Evolutionary conservation across 2,113 vertebrate genomes (phyloP).

Genomic region (Onychostoma macrolepis): DNA sequence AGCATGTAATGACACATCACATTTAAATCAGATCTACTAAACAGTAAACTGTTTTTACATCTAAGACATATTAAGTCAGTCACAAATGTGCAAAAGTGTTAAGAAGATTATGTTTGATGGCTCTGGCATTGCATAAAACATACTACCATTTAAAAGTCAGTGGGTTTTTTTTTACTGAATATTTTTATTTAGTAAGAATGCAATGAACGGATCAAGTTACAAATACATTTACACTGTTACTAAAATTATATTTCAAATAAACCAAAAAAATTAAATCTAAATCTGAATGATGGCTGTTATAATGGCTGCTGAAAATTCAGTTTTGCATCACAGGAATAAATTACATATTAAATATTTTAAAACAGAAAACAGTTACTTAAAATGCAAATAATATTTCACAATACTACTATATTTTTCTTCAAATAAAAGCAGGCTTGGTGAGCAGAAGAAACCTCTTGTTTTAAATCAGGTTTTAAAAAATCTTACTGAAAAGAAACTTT

Average conservation of each 20-base stretch:
- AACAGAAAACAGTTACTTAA: not conserved
- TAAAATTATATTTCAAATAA: no score
- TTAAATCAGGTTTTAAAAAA: no score
- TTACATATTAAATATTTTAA: not conserved
- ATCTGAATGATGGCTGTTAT: not conserved
- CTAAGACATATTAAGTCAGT: not conserved
- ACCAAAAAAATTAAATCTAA: no score
- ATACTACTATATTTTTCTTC: not conserved
- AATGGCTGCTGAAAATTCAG: not conserved
- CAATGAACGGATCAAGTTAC: not conserved
- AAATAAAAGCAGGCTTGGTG: not conserved
- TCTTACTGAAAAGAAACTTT: no score
- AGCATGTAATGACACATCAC: not conserved
- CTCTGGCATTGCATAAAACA: not conserved
- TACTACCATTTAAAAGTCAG: not conserved
- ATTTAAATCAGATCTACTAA: not conserved
- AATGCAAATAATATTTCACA: not conserved
- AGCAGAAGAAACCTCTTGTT: no score
- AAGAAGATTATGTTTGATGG: not conserved
- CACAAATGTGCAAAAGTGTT: conserved; percentile 2
- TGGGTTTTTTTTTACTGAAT: not conserved
- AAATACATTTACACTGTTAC: not conserved
- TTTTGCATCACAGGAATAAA: not conserved
- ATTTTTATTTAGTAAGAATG: not conserved
- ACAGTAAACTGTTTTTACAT: not conserved